Evolutionary conservation across 2,888 invertebrate species (phyloP), one percentile per base, ranked within the genome.

Genomic region (Chorisops tibialis): DNA sequence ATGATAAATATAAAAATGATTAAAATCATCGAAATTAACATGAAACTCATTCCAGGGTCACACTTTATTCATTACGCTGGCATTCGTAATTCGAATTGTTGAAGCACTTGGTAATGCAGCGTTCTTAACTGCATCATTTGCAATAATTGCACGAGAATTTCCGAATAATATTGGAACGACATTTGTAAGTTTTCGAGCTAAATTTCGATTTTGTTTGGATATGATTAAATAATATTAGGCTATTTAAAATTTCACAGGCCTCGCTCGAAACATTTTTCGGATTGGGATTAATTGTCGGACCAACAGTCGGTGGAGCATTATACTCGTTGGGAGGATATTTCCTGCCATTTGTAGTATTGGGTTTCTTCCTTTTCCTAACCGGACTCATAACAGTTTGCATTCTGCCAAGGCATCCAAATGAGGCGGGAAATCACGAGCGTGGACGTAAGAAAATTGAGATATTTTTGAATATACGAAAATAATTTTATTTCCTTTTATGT

Each of bases 181-280:
- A 70, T 93, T 93, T 80, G 90, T 89, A 79, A 86, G 87, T 84
- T 71, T 54, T 56, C 59, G 51, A 48, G 18, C n/a, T n/a, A n/a
- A 11, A 47, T 49, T 37, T 45, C n/a, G n/a, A 43, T 61, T 41
- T 49, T 60, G n/a, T 38, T 38, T 37, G 12, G 38, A 49, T 49
- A 18, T 59, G 22, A 11, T 14, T 14, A n/a, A 50, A 35, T 43
- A 16, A 30, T 24, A 18, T 37, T n/a, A 35, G 11, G 6, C 24
- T 22, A n/a, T 16, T 14, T n/a, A 51, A 37, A 21, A 48, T 38
- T 19, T 38, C 16, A 54, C 73, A 88, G 88, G 91, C 91, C 1
- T 88, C 89, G 0, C 75, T 92, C 47, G 92, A 93, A 78, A 91
- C 94, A 1, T 93, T 91, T 76, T 93, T 93, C 73, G 95, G 95